Base-by-base conservation (phyloP, 2,888 invertebrate species). In the Drosophila maculinotata region DNA sequence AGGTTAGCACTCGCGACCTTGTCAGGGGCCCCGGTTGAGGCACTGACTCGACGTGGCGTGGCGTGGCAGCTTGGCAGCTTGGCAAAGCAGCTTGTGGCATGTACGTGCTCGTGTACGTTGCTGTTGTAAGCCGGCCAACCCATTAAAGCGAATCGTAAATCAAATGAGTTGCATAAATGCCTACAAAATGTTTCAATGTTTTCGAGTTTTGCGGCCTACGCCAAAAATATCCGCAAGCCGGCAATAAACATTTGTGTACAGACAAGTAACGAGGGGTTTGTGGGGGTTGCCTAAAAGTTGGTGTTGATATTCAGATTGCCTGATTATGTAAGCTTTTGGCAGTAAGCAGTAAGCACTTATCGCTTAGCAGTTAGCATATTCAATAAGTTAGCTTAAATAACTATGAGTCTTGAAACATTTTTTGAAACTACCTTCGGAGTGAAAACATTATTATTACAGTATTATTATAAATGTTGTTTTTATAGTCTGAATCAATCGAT, bases 71-170 rank as follows among this genome's bases (percentile, higher is more conserved):
- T 20, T 42, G 65, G 63, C 72, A 68, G 58, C 51, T 71, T 59
- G 69, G 70, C 68, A 58, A 87, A 87, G 85, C 84, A 87, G 87
- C 84, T 85, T 85, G 84, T 85, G 84, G 87, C 84, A 76, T 87
- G 87, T 85, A 87, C 84, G 84, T 84, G 87, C 87, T 77, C 72
- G 60, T 67, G n/a, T n/a, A n/a, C n/a, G n/a, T n/a, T n/a, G n/a
- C n/a, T 62, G 76, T 59, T 59, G 23, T 66, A 69, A 69, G 74
- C 74, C 63, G 68, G 60, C 54, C 77, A 69, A 57, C 65, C 79
- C 74, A 79, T 79, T 73, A 67, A 73, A 70, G 63, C 64, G 71
- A 67, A 70, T 83, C 83, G 83, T 83, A 83, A 86, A 83, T 83
- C 83, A 83, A 80, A 79, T 79, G 84, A 76, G 81, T 77, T 86